Conservation (phyloP, 2,888 invertebrate species). For the Baccha elongata region DNA sequence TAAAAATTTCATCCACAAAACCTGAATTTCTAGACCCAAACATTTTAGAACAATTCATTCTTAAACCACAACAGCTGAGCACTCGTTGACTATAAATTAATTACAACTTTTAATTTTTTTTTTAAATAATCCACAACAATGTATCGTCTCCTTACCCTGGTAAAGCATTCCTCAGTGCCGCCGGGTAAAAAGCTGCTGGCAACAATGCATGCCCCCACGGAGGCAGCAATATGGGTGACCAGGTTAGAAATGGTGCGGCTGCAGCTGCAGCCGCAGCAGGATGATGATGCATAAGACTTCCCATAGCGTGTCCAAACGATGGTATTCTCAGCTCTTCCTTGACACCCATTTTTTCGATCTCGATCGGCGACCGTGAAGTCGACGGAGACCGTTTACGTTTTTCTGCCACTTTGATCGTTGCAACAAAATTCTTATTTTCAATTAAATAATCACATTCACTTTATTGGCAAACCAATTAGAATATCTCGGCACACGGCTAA, state of each 20-base stretch:
- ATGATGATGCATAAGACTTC: conserved; percentile 81
- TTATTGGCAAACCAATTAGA: conserved; percentile 23
- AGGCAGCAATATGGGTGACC: conserved; percentile 89
- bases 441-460: conserved; percentile 60
- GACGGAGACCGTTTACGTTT: conserved; percentile 81
- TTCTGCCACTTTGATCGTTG: conserved; percentile 80
- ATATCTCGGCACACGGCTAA: background rate
- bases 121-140: no score
- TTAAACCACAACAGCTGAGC: no score
- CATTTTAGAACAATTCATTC: no score
- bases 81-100: no score
- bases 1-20: no score
- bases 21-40: no score
- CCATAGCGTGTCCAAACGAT: conserved; percentile 79
- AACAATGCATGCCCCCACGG: conserved; percentile 89
- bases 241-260: conserved; percentile 88
- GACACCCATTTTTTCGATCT: conserved; percentile 68
- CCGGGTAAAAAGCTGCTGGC: conserved; percentile 88
- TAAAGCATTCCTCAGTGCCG: conserved; percentile 87
- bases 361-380: conserved; percentile 79
- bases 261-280: conserved; percentile 85
- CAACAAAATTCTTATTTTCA: conserved; percentile 37
- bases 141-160: conserved; percentile 86
- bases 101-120: no score
- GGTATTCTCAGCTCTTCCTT: conserved; percentile 80